Percentiles rank a stretch among this genome's conserved stretches.
phyloP scores from a whole-genome alignment of 2,797 vertebrate species.

The Sebastes paucispinis region DNA sequence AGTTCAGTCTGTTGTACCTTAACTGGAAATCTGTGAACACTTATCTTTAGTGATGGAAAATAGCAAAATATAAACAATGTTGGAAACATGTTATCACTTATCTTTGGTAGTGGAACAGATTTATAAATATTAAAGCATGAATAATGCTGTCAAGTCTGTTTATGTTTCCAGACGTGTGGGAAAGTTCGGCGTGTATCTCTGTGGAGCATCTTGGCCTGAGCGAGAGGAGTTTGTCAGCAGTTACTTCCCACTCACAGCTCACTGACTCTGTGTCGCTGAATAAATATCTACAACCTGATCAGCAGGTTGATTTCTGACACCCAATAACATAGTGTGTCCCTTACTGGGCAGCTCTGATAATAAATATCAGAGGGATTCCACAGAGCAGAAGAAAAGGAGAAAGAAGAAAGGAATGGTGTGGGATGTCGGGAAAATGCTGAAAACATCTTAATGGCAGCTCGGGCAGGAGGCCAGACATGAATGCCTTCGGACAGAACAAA shows the following conservation, averaged over 20 bases:
- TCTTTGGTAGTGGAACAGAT: background rate
- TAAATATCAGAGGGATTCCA: conserved; percentile 26
- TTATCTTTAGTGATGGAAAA: background rate
- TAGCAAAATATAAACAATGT: background rate
- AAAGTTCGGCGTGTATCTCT: conserved; percentile 11
- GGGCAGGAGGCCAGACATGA: conserved; percentile 62
- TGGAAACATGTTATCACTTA: conserved; percentile 18
- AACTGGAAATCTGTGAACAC: background rate
- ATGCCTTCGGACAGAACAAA: conserved; percentile 55
- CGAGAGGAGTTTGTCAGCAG: conserved; percentile 19
- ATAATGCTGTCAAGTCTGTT: conserved; percentile 16
- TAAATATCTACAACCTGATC: conserved; percentile 12
- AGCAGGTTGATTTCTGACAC: background rate
- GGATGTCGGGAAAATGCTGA: conserved; percentile 55
- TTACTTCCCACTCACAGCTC: conserved; percentile 25
- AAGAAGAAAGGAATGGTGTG: conserved; percentile 33
- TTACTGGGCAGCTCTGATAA: conserved; percentile 7
- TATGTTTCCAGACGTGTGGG: conserved; percentile 32
- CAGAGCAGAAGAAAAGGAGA: conserved; percentile 2
- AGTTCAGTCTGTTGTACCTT: background rate
- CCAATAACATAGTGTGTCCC: background rate
- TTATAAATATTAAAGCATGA: conserved; percentile 10
- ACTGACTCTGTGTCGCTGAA: background rate
- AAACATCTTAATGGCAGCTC: conserved; percentile 65
- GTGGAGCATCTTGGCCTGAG: conserved; percentile 17